Evolutionary conservation across 2,797 vertebrate species (phyloP).

Genomic region (Eurystomus glaucurus): DNA sequence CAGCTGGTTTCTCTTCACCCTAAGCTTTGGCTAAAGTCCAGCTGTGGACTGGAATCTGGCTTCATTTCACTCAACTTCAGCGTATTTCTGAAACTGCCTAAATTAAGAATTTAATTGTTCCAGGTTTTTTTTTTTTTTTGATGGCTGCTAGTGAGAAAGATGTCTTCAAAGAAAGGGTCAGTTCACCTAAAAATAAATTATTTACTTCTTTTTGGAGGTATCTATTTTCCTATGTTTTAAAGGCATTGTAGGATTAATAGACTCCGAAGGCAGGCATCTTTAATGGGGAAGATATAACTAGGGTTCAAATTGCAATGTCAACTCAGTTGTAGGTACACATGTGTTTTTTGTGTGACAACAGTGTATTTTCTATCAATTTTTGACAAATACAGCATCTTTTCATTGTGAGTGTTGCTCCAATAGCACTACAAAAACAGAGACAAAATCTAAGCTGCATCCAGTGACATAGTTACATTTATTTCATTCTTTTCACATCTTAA

Average conservation of each 20-base stretch:
- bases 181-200: neutral
- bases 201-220: neutral
- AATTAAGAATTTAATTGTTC: neutral
- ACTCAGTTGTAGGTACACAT: rapidly evolving
- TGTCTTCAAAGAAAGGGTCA: neutral
- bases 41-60: neutral
- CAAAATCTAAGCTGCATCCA: neutral
- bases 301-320: neutral
- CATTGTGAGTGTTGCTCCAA: neutral
- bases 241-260: neutral
- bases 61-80: neutral
- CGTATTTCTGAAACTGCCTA: rapidly evolving
- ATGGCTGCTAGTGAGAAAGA: neutral
- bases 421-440: neutral
- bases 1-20: neutral
- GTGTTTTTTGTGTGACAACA: neutral
- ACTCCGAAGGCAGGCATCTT: neutral
- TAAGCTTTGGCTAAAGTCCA: neutral
- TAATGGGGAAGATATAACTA: neutral
- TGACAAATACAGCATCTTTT: neutral
- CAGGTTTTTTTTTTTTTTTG: neutral
- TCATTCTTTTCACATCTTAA: neutral
- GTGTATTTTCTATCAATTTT: neutral
- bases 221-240: neutral
- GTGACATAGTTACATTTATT: neutral